Conservation (phyloP, 2,888 invertebrate genomes). For the Apocheima hispidaria region DNA sequence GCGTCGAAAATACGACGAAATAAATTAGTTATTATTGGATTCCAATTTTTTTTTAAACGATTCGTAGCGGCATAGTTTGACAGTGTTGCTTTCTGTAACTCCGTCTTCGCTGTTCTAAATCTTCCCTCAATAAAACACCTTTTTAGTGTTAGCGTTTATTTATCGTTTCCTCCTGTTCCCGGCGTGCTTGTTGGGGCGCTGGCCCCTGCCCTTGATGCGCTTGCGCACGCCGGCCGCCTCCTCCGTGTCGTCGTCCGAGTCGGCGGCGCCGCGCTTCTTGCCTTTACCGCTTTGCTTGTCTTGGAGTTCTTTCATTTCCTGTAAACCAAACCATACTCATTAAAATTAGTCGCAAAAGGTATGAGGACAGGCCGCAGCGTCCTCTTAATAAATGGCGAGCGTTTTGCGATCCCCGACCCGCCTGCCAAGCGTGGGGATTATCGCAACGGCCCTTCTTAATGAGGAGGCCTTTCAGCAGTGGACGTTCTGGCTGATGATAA, state of each 20-base stretch:
- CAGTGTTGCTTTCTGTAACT: too few relatives aligned
- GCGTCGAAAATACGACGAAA: too few relatives aligned
- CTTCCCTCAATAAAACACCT: background rate
- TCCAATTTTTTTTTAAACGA: too few relatives aligned
- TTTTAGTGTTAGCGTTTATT: constrained; percentile 40
- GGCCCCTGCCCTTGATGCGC: constrained; percentile 87
- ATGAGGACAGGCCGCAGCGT: background rate
- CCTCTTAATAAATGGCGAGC: too few relatives aligned
- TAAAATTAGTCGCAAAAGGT: background rate
- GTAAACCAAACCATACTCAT: constrained; percentile 6
- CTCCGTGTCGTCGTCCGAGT: constrained; percentile 93
- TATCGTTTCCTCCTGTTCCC: constrained; percentile 72
- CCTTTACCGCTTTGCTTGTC: constrained; percentile 88
- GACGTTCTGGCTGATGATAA: too few relatives aligned
- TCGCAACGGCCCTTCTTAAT: too few relatives aligned
- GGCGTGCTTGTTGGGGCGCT: constrained; percentile 60
- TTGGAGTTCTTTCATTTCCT: constrained; percentile 92
- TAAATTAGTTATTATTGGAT: too few relatives aligned
- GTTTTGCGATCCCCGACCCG: too few relatives aligned
- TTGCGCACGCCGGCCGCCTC: constrained; percentile 92
- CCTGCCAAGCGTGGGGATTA: too few relatives aligned
- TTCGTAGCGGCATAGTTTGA: too few relatives aligned
- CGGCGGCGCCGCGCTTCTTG: constrained; percentile 78
- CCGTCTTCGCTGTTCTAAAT: too few relatives aligned
- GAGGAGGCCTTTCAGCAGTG: too few relatives aligned